phyloP scores from a whole-genome alignment of 2,113 vertebrate species.

The Acanthochromis polyacanthus region DNA sequence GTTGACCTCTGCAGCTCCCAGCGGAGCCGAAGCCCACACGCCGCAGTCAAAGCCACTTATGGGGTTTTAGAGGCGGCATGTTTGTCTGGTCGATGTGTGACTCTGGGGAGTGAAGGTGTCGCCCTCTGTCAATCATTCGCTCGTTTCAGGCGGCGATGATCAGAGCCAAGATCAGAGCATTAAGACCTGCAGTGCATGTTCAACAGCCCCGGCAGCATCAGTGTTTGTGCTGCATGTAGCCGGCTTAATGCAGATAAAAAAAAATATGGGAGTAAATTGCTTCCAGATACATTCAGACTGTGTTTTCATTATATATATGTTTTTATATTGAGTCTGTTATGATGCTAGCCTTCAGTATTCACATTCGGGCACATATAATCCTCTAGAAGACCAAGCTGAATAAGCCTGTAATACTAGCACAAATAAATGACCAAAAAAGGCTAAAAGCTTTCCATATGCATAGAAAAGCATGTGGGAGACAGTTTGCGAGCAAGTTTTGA shows the following conservation, averaged over 20 bases:
- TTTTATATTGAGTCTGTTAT: background rate
- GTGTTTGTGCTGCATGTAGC: background rate
- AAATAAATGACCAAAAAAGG: background rate
- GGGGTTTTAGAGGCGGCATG: slow-evolving; percentile 63
- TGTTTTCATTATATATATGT: background rate
- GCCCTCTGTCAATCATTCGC: slow-evolving; percentile 65
- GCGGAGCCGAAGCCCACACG: slow-evolving; percentile 38
- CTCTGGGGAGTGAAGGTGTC: slow-evolving; percentile 66
- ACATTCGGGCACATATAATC: background rate
- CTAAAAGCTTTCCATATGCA: background rate
- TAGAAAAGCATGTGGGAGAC: background rate
- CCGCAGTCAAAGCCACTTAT: slow-evolving; percentile 69
- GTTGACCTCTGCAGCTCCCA: slow-evolving; percentile 62
- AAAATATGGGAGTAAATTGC: slow-evolving; percentile 9
- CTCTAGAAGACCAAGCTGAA: background rate
- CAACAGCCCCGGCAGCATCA: slow-evolving; percentile 10
- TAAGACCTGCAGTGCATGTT: slow-evolving; percentile 10
- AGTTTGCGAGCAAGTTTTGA: slow-evolving; percentile 21
- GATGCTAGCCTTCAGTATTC: background rate
- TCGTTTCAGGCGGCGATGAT: slow-evolving; percentile 33
- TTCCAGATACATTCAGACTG: slow-evolving; percentile 3
- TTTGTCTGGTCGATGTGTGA: slow-evolving; percentile 68
- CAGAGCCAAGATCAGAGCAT: slow-evolving; percentile 34
- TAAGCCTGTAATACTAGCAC: background rate
- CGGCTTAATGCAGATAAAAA: background rate